phyloP scores from a whole-genome alignment of 2,888 invertebrate genomes.

The Gymnosoma rotundatum region DNA sequence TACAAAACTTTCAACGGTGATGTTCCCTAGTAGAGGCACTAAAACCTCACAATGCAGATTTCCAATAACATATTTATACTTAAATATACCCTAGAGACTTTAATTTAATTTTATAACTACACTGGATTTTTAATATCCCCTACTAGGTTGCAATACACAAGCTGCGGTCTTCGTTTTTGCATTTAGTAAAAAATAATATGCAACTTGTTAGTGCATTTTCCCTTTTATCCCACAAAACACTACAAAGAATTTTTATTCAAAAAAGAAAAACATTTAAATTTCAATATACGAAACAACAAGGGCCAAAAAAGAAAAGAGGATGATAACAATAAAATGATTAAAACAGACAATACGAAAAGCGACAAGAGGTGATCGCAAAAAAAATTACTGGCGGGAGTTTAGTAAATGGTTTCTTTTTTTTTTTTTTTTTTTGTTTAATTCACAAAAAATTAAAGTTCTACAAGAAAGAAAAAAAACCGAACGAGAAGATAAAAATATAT shows the following conservation, averaged over 20 bases:
- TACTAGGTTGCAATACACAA: too few species aligned
- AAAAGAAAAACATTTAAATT: neutral
- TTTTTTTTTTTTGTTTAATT: slow-evolving; percentile 27
- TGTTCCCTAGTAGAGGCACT: too few species aligned
- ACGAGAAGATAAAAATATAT: neutral
- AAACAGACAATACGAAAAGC: slow-evolving; percentile 48
- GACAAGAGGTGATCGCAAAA: slow-evolving; percentile 36
- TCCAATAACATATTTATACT: too few species aligned
- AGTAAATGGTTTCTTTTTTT: slow-evolving; percentile 65
- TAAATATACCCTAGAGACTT: too few species aligned
- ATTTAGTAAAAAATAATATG: too few species aligned
- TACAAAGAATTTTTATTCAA: neutral
- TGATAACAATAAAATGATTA: slow-evolving; percentile 62
- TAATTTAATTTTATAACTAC: too few species aligned
- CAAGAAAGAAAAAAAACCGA: neutral
- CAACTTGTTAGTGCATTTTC: too few species aligned
- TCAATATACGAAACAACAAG: slow-evolving; percentile 2
- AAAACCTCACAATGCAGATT: too few species aligned
- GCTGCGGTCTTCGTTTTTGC: too few species aligned
- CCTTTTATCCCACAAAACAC: too few species aligned
- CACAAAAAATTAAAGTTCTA: neutral
- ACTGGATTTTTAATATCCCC: too few species aligned
- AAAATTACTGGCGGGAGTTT: slow-evolving; percentile 51
- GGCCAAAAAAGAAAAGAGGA: slow-evolving; percentile 4
- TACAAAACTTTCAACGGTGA: too few species aligned